Evolutionary conservation across 2,888 invertebrate genomes (phyloP), one percentile per base, ranked within the genome.

Genomic region (Tanytarsus gracilentus): DNA sequence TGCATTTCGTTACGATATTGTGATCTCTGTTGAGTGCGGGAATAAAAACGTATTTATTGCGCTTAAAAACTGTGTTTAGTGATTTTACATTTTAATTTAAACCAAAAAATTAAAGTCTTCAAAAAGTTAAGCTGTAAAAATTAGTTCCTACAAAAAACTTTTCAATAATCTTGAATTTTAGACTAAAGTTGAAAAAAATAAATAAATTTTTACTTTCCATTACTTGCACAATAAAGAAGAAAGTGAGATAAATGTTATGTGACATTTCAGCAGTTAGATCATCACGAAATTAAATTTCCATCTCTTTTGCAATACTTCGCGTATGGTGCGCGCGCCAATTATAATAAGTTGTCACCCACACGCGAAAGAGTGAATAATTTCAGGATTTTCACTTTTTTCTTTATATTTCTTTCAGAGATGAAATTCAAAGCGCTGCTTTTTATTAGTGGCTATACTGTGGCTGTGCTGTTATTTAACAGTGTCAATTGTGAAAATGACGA

Each of bases 1-100:
- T n/a, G n/a, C n/a, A n/a, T n/a, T 23, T 25, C 55, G 55, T 55
- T 55, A 40, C 55, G 55, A 55, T 40, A 25, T 55, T 55, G 55
- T 55, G 55, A 55, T 55, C 55, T 51, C 27, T n/a, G n/a, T n/a
- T n/a, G n/a, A n/a, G n/a, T n/a, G n/a, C n/a, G n/a, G n/a, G n/a
- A n/a, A n/a, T n/a, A n/a, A n/a, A n/a, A 36, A 14, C 36, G 8
- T 36, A 16, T 14, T 36, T n/a, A 36, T 36, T 14, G n/a, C 36
- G 16, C 16, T 36, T 36, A n/a, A n/a, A n/a, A n/a, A n/a, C n/a
- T 36, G 36, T 36, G 36, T n/a, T 14, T 14, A 36, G 16, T 36
- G 3, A 14, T 36, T 3, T 36, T 36, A 36, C 36, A 36, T 36
- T n/a, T 33, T 33, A 6, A n/a, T 14, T 36, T 36, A 16, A 36